Conservation (phyloP, 2,797 vertebrate species). For the Melanotaenia maccullochi region DNA sequence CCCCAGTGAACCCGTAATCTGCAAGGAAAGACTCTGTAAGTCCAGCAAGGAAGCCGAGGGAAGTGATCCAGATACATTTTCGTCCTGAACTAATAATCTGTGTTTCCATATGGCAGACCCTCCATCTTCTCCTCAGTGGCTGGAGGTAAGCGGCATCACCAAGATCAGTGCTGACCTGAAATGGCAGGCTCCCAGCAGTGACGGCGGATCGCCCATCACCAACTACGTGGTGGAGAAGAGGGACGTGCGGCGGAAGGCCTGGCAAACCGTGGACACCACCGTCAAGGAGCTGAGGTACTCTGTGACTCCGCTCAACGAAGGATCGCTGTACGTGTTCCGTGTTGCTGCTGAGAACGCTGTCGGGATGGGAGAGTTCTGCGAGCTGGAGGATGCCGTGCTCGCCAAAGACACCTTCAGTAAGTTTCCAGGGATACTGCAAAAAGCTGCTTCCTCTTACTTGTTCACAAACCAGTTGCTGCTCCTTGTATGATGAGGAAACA, state of each 20-base stretch:
- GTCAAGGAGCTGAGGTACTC: constrained; percentile 95
- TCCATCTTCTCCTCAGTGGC: constrained; percentile 94
- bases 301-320: constrained; percentile 94
- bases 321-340: constrained; percentile 94
- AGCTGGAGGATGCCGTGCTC: constrained; percentile 94
- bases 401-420: constrained; percentile 99
- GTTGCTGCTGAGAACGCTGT: constrained; percentile 95
- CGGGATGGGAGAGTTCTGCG: constrained; percentile 93
- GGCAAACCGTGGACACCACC: constrained; percentile 96
- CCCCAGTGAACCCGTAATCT: constrained; percentile 94
- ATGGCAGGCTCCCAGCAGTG: constrained; percentile 93
- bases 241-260: constrained; percentile 95
- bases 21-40: constrained; percentile 97
- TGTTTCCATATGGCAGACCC: constrained; percentile 79
- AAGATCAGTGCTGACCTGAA: constrained; percentile 93
- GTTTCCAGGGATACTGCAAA: constrained; percentile 51
- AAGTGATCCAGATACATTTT: neutral
- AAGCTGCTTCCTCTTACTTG: no score
- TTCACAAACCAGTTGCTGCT: neutral
- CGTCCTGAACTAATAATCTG: neutral
- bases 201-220: constrained; percentile 96
- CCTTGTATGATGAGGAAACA: neutral
- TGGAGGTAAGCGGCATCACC: constrained; percentile 95
- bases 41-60: neutral
- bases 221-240: constrained; percentile 99